A percentile compares a stretch with the other conserved stretches of the same genome.
These are phyloP conservation scores for Babyrousa celebensis DNA, from an alignment of 2,797 vertebrate species.

Conservation along the genomic window DNA sequence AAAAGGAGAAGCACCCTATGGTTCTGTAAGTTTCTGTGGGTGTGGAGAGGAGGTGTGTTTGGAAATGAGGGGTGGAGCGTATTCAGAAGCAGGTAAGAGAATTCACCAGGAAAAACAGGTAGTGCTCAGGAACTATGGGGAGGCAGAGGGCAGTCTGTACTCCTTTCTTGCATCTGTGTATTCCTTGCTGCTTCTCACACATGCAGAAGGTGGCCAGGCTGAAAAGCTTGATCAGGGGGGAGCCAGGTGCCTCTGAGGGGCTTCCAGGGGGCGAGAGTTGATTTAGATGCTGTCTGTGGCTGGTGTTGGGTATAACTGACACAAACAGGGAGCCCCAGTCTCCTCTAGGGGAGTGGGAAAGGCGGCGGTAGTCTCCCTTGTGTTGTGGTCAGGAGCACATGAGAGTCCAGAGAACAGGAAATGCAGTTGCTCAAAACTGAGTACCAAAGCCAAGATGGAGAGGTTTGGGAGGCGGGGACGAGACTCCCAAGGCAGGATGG, in stretches of 20 bases:
- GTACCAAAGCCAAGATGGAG: background rate
- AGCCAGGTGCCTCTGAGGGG: background rate
- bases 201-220: background rate
- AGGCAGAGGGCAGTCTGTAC: background rate
- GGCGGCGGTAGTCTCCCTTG: background rate
- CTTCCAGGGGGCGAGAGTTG: background rate
- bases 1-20: background rate
- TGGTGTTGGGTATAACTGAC: background rate
- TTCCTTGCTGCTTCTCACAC: background rate
- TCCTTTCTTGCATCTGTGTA: background rate
- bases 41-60: background rate
- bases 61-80: background rate
- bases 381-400: background rate
- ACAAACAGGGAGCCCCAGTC: background rate
- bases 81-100: background rate
- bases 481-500: background rate
- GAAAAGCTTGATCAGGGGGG: slow-evolving; percentile 1
- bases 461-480: background rate
- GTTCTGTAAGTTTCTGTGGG: background rate
- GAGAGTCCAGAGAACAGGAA: background rate
- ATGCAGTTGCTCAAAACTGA: background rate
- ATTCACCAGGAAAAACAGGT: background rate
- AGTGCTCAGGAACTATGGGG: background rate
- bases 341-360: background rate
- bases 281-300: background rate